Evolutionary conservation across 2,888 invertebrate species (phyloP).

Genomic region (Napeogenes sylphis): DNA sequence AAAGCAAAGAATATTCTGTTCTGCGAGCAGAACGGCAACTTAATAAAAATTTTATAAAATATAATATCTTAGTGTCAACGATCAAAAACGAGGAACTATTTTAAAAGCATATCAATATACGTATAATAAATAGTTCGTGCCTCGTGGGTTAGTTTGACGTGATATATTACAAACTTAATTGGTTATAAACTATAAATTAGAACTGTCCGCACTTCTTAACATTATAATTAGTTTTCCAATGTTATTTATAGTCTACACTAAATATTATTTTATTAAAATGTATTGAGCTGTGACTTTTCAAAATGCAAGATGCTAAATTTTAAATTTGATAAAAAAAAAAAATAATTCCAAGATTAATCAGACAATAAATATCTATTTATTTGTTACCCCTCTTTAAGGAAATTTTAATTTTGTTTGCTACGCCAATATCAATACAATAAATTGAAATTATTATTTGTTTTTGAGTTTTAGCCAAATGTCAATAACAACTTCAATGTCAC

Average conservation of each 20-base stretch:
- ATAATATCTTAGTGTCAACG: too few species aligned
- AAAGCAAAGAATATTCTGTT: too few species aligned
- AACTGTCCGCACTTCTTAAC: slow-evolving; percentile 4
- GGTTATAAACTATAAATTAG: background rate
- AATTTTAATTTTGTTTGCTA: too few species aligned
- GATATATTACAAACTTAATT: background rate
- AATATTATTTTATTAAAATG: background rate
- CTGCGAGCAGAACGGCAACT: too few species aligned
- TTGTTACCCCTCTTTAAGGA: background rate
- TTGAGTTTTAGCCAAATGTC: too few species aligned
- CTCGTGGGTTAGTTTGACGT: too few species aligned
- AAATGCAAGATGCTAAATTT: background rate
- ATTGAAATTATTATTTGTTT: too few species aligned
- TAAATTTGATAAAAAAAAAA: background rate
- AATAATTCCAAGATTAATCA: background rate
- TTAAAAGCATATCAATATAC: too few species aligned
- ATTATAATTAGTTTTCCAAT: slow-evolving; percentile 1
- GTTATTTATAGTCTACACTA: background rate
- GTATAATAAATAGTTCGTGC: background rate
- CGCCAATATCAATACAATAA: too few species aligned
- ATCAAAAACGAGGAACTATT: too few species aligned
- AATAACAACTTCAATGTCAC: too few species aligned
- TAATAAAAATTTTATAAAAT: too few species aligned
- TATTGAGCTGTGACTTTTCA: background rate
- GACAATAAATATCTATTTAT: background rate